Conservation (phyloP, 2,113 vertebrate genomes). For the Rattus norvegicus region GRCr8 NC_086024.1:19857001-19857500, state of each 20-base stretch:
- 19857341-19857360: neutral
- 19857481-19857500: neutral
- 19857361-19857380: neutral
- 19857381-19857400: slow-evolving; percentile 5
- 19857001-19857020: neutral
- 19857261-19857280: slow-evolving; percentile 24
- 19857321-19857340: neutral
- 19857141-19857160: neutral
- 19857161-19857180: slow-evolving; percentile 33
- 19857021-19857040: neutral
- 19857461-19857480: neutral
- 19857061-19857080: too few relatives aligned
- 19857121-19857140: slow-evolving; percentile 15
- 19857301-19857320: neutral
- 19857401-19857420: slow-evolving; percentile 20
- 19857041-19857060: neutral
- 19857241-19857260: neutral
- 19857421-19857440: slow-evolving; percentile 1
- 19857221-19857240: neutral
- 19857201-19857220: neutral
- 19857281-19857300: neutral
- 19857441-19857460: neutral
- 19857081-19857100: neutral
- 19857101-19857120: neutral
- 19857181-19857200: slow-evolving; percentile 4